Conservation (phyloP, 2,888 invertebrate genomes). For the Epinotia brunnichana region DNA sequence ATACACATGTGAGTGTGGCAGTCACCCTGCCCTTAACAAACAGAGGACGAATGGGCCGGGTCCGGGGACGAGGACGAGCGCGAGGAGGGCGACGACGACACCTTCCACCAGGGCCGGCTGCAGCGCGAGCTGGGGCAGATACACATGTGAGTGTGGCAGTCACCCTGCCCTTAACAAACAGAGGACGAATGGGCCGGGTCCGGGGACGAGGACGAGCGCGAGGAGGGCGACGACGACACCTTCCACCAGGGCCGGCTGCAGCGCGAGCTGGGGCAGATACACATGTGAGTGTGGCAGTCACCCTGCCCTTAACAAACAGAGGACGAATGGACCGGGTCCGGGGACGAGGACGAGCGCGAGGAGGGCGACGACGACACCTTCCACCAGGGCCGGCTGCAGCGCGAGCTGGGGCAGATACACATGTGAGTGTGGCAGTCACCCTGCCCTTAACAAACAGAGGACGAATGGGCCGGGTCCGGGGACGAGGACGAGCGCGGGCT, state of each 20-base stretch:
- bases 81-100: slow-evolving; percentile 93
- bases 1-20: slow-evolving; percentile 88
- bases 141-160: slow-evolving; percentile 86
- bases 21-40: too few relatives aligned
- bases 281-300: slow-evolving; percentile 85
- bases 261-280: slow-evolving; percentile 91
- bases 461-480: too few relatives aligned
- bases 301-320: too few relatives aligned
- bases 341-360: slow-evolving; percentile 75
- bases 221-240: slow-evolving; percentile 92
- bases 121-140: slow-evolving; percentile 91
- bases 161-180: too few relatives aligned
- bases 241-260: slow-evolving; percentile 91
- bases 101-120: slow-evolving; percentile 90
- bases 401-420: slow-evolving; percentile 93
- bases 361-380: slow-evolving; percentile 93
- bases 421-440: slow-evolving; percentile 86
- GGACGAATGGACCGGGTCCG: too few relatives aligned
- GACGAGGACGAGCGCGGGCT: slow-evolving; percentile 90
- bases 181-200: too few relatives aligned
- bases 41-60: too few relatives aligned
- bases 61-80: slow-evolving; percentile 69
- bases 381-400: slow-evolving; percentile 89
- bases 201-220: slow-evolving; percentile 77
- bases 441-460: too few relatives aligned